Conservation (phyloP, 2,113 vertebrate genomes). For the Archocentrus centrarchus region DNA sequence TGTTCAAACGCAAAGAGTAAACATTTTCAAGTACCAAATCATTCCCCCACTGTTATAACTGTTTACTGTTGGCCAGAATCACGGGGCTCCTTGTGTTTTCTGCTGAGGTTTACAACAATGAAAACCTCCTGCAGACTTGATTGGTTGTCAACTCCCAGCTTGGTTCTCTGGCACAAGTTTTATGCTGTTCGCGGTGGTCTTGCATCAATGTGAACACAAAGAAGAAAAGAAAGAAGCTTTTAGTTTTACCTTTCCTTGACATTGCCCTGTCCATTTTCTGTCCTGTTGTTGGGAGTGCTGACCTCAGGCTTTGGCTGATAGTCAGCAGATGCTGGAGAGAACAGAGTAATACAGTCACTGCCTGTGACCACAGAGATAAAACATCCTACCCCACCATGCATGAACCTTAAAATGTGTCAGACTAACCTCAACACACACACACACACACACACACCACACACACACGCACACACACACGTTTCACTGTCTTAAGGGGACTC, state of each 20-base stretch:
- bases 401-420: not conserved
- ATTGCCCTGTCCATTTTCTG: slow-evolving; percentile 64
- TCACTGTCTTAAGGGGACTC: not conserved
- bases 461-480: not conserved
- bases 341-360: slow-evolving; percentile 2
- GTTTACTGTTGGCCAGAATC: slow-evolving; percentile 19
- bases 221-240: not conserved
- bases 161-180: slow-evolving; percentile 25
- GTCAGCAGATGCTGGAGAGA: slow-evolving; percentile 51
- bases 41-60: slow-evolving; percentile 1
- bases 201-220: not conserved
- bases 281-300: slow-evolving; percentile 61
- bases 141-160: not conserved
- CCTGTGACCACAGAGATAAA: not conserved
- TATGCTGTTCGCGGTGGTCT: slow-evolving; percentile 28
- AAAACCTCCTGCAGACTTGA: slow-evolving; percentile 26
- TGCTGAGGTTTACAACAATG: slow-evolving; percentile 40
- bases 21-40: slow-evolving; percentile 27
- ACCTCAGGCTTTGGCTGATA: slow-evolving; percentile 60
- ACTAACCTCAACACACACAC: not conserved
- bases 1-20: slow-evolving; percentile 33
- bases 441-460: not conserved
- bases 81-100: slow-evolving; percentile 35
- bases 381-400: not conserved
- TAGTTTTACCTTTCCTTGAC: slow-evolving; percentile 70